These are phyloP conservation scores for Oreochromis grahami DNA, from an alignment of 2,797 vertebrate species.

Conservation along the genomic window DNA sequence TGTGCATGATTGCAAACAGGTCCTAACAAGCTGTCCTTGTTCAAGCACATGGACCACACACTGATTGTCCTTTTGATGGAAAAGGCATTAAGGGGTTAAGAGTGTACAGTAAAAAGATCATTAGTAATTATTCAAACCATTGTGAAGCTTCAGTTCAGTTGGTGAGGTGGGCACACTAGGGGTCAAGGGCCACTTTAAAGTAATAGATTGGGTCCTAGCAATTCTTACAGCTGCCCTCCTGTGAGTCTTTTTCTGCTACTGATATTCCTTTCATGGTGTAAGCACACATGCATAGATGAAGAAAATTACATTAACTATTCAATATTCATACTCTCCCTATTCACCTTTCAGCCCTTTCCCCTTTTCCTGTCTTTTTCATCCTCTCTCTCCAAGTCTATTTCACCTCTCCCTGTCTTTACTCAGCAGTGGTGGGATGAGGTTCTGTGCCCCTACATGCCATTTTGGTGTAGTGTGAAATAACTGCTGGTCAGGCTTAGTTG, in stretches of 20 bases:
- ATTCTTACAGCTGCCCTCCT: not conserved
- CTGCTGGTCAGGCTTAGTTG: constrained; percentile 27
- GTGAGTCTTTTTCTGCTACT: not conserved
- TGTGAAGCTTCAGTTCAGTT: not conserved
- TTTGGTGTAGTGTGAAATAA: constrained; percentile 72
- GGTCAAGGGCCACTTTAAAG: not conserved
- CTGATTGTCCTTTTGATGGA: not conserved
- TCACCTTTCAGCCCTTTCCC: constrained; percentile 39
- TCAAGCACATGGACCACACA: not conserved
- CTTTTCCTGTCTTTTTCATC: constrained; percentile 4
- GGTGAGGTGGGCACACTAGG: not conserved
- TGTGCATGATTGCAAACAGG: fast-evolving
- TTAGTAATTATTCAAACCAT: not conserved
- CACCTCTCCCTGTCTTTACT: not conserved
- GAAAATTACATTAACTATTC: constrained; percentile 64
- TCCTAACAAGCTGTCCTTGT: not conserved
- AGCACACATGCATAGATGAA: constrained; percentile 6
- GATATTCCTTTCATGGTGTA: not conserved
- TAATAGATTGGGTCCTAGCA: not conserved
- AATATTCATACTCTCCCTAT: constrained; percentile 45
- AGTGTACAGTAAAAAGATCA: not conserved
- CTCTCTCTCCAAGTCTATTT: not conserved
- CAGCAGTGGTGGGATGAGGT: constrained; percentile 24
- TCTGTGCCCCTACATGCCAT: constrained; percentile 48
- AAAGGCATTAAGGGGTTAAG: not conserved